These are phyloP conservation scores for Syrphus vitripennis DNA, from an alignment of 2,888 invertebrate species.

Conservation along the genomic window DNA sequence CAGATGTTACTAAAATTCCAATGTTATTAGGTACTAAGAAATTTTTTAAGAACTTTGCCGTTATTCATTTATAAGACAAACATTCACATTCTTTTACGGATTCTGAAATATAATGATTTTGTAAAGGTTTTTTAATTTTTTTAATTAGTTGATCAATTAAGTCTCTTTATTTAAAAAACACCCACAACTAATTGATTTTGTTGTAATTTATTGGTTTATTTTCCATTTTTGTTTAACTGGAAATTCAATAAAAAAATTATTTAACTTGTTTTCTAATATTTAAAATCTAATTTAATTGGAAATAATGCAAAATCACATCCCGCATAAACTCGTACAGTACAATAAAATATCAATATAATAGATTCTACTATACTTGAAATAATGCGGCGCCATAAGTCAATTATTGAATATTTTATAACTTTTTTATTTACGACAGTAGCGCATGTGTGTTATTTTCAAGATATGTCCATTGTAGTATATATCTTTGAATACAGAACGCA, in stretches of 20 bases:
- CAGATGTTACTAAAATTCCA: background rate
- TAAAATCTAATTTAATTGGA: background rate
- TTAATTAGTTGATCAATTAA: background rate
- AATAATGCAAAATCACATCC: slow-evolving; percentile 3
- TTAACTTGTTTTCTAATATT: background rate
- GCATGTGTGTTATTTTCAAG: slow-evolving; percentile 16
- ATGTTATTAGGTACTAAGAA: background rate
- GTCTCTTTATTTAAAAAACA: background rate
- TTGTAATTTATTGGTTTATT: background rate
- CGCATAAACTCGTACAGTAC: background rate
- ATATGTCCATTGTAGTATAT: background rate
- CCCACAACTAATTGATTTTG: background rate
- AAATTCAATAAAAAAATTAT: background rate
- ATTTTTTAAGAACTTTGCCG: background rate
- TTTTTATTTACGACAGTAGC: slow-evolving; percentile 18
- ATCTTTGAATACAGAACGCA: background rate
- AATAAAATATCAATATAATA: background rate
- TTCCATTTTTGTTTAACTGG: background rate
- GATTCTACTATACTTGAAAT: slow-evolving; percentile 4
- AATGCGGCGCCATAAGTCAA: slow-evolving; percentile 34
- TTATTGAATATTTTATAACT: slow-evolving; percentile 28
- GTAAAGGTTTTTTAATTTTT: background rate
- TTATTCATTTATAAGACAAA: background rate
- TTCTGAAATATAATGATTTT: no score
- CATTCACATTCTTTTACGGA: background rate